A percentile compares a stretch with the other conserved stretches of the same genome.
Evolutionary conservation across 2,797 vertebrate genomes (phyloP).

Genomic region (Hydrolagus colliei): DNA sequence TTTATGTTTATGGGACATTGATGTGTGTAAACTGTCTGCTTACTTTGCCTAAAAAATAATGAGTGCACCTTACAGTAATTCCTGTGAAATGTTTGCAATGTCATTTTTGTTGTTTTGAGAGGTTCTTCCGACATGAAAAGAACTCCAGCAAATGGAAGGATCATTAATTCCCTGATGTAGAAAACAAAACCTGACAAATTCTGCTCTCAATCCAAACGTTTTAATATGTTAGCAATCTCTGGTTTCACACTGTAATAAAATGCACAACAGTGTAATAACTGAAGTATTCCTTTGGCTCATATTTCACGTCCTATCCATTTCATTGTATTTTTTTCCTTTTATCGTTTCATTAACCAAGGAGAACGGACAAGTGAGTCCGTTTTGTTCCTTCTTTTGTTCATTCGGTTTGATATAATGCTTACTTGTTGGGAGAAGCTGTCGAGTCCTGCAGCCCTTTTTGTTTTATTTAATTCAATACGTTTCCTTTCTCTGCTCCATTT

Average conservation of each 20-base stretch:
- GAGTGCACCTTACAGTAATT: too few relatives aligned
- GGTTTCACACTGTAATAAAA: background rate
- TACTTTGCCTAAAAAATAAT: too few relatives aligned
- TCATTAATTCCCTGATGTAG: background rate
- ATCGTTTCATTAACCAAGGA: background rate
- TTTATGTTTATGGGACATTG: too few relatives aligned
- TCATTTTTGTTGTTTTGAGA: too few relatives aligned
- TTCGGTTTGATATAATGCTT: background rate
- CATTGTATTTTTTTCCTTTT: background rate
- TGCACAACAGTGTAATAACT: background rate
- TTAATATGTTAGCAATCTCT: background rate
- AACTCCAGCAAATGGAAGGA: background rate
- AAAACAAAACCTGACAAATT: background rate
- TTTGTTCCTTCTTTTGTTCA: background rate
- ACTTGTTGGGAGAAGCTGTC: background rate
- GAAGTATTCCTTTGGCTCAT: background rate
- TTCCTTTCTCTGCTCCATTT: conserved; percentile 9
- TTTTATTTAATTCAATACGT: background rate
- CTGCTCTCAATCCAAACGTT: background rate
- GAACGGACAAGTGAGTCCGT: background rate
- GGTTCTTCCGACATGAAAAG: background rate
- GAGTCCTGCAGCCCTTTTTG: background rate
- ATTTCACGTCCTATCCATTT: background rate
- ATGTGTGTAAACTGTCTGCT: too few relatives aligned
- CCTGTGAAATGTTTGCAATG: too few relatives aligned